Evolutionary conservation across 2,888 invertebrate genomes (phyloP).

Genomic region (Sphaeridia pumilis): DNA sequence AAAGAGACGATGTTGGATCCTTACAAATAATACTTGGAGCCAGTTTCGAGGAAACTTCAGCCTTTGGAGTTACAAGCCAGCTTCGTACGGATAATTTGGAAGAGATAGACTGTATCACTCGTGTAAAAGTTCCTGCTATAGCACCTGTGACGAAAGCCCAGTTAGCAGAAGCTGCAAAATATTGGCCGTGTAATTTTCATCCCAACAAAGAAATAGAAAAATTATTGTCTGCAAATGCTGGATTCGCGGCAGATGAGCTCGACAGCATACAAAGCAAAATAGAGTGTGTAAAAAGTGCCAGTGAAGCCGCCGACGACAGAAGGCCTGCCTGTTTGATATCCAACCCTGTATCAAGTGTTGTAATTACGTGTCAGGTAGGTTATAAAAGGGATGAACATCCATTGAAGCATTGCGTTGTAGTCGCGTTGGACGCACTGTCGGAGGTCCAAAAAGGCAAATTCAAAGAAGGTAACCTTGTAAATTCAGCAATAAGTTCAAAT

Average conservation of each 20-base stretch:
- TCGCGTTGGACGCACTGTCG: conserved; percentile 75
- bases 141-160: conserved; percentile 57
- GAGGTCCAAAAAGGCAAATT: conserved; percentile 57
- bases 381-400: conserved; percentile 51
- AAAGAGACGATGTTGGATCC: conserved; percentile 16
- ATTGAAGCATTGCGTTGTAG: conserved; percentile 70
- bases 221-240: conserved; percentile 47
- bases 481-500: not conserved
- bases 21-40: conserved; percentile 21
- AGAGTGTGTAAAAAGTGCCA: conserved; percentile 47
- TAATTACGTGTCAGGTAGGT: conserved; percentile 54
- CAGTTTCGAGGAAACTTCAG: not conserved
- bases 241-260: conserved; percentile 49
- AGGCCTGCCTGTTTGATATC: conserved; percentile 52
- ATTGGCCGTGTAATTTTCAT: conserved; percentile 79
- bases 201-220: conserved; percentile 61
- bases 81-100: too few relatives aligned
- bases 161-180: conserved; percentile 47
- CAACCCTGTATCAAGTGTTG: conserved; percentile 52
- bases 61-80: conserved; percentile 8
- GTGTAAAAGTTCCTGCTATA: conserved; percentile 46
- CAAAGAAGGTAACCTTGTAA: conserved; percentile 1
- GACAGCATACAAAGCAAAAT: conserved; percentile 49
- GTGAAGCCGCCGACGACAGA: conserved; percentile 4
- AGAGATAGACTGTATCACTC: conserved; percentile 8